phyloP scores from a whole-genome alignment of 2,113 vertebrate species.

The Isurus oxyrinchus region DNA sequence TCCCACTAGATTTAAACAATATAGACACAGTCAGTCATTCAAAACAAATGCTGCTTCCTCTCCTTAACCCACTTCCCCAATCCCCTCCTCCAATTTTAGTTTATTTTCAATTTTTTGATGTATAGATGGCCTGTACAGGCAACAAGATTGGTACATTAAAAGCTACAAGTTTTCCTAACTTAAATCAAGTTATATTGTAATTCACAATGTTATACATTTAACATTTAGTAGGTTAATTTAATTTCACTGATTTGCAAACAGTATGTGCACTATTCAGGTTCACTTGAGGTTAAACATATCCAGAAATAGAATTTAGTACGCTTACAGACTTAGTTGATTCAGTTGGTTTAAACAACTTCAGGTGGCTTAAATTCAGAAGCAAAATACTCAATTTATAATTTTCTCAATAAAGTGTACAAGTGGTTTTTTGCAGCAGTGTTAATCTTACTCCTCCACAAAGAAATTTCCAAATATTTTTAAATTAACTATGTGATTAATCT shows the following conservation, averaged over 20 bases:
- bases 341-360: background rate
- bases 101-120: background rate
- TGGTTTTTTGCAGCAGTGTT: background rate
- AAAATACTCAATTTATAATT: background rate
- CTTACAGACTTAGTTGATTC: background rate
- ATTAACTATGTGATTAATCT: background rate
- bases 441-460: background rate
- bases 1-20: background rate
- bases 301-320: background rate
- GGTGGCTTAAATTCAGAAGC: background rate
- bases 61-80: background rate
- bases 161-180: background rate
- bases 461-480: background rate
- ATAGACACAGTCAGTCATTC: background rate
- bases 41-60: background rate
- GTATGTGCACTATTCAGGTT: background rate
- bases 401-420: background rate
- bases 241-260: background rate
- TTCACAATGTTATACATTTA: constrained; percentile 27
- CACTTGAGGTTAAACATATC: background rate
- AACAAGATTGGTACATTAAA: constrained; percentile 16
- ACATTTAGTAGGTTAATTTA: background rate
- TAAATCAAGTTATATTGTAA: background rate
- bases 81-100: background rate
- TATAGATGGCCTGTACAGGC: background rate